Evolutionary conservation across 2,888 invertebrate species (phyloP).

Genomic region (Hirtodrosophila trivittata): DNA sequence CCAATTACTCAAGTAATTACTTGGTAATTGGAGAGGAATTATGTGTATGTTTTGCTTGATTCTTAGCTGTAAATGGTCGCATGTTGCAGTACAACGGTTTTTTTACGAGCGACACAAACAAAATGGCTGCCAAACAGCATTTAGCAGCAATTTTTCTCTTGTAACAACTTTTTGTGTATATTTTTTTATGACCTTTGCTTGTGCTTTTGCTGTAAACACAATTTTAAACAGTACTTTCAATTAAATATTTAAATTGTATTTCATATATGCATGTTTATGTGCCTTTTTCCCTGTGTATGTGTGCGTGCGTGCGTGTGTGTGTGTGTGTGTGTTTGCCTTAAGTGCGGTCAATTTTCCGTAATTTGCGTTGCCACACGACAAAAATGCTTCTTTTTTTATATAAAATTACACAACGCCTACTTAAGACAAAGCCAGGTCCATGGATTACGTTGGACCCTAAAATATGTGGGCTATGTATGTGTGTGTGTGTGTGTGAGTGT

Average conservation of each 20-base stretch:
- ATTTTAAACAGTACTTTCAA: too few relatives aligned
- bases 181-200: conserved; percentile 46
- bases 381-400: conserved; percentile 50
- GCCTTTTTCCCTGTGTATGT: too few relatives aligned
- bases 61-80: too few relatives aligned
- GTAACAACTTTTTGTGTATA: conserved; percentile 36
- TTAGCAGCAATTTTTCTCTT: conserved; percentile 39
- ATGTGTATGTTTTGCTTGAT: too few relatives aligned
- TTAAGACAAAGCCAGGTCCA: conserved; percentile 54
- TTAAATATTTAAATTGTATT: too few relatives aligned
- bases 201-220: too few relatives aligned
- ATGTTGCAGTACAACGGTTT: too few relatives aligned
- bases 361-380: conserved; percentile 57
- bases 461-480: conserved; percentile 16
- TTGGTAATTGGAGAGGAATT: too few relatives aligned
- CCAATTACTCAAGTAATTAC: too few relatives aligned
- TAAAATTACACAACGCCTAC: conserved; percentile 65
- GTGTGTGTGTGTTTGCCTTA: conserved; percentile 34
- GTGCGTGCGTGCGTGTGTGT: neutral
- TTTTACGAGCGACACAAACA: conserved; percentile 14
- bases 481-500: conserved; percentile 9
- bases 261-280: too few relatives aligned
- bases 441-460: neutral
- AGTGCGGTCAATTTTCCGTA: conserved; percentile 74
- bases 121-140: conserved; percentile 40